Conservation (phyloP, 2,888 invertebrate species). For the Cataglyphis albicans region DNA sequence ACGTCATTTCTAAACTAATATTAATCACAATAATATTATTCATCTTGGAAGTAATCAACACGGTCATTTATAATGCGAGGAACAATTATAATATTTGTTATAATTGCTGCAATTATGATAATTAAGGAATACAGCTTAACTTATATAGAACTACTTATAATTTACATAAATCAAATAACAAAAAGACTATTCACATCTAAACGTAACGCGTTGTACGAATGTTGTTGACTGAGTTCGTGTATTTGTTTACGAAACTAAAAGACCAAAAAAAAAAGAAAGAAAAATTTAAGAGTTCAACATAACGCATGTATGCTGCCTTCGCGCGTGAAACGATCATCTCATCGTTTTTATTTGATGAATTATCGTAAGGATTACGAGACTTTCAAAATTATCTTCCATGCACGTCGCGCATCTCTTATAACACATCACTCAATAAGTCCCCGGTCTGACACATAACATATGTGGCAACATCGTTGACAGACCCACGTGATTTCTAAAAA, state of each 20-base stretch:
- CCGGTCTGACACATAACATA: too few relatives aligned
- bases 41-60: slow-evolving; percentile 2
- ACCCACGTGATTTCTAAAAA: too few relatives aligned
- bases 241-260: background rate
- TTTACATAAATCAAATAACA: slow-evolving; percentile 36
- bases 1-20: slow-evolving; percentile 24
- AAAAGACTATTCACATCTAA: slow-evolving; percentile 8
- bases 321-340: background rate
- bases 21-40: slow-evolving; percentile 20
- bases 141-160: slow-evolving; percentile 27
- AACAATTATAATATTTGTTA: background rate
- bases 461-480: too few relatives aligned
- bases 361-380: slow-evolving; percentile 7
- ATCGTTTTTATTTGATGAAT: background rate
- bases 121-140: background rate
- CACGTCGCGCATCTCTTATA: background rate
- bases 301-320: background rate
- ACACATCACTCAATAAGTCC: too few relatives aligned
- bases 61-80: background rate
- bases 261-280: background rate
- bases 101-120: background rate
- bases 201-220: slow-evolving; percentile 6
- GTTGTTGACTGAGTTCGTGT: slow-evolving; percentile 2
- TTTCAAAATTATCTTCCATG: slow-evolving; percentile 30
- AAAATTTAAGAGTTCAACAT: background rate